These are phyloP conservation scores for Sardinella longiceps DNA, from an alignment of 2,797 vertebrate genomes.

Conservation along the genomic window DNA sequence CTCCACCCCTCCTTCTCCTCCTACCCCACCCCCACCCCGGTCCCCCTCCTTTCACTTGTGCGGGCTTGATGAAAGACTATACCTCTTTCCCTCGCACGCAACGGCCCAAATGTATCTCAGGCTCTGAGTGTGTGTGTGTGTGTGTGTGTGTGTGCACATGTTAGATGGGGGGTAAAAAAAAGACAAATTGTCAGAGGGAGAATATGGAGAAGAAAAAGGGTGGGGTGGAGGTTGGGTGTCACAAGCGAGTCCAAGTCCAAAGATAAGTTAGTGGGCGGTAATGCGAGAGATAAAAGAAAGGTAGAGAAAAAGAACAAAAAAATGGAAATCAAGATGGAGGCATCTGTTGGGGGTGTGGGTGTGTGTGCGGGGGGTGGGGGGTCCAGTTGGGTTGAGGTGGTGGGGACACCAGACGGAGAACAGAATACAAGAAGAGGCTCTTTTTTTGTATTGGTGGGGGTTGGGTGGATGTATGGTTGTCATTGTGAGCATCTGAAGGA, in stretches of 20 bases:
- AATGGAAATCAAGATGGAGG: neutral
- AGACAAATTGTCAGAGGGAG: neutral
- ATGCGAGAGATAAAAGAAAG: neutral
- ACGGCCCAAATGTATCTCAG: slow-evolving; percentile 55
- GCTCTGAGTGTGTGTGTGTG: neutral
- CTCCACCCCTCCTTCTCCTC: slow-evolving; percentile 35
- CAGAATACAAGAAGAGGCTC: neutral
- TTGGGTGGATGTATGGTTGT: slow-evolving; percentile 25
- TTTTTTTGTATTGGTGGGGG: slow-evolving; percentile 10
- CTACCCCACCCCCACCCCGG: slow-evolving; percentile 51
- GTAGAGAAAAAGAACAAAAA: neutral
- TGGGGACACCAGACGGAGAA: neutral
- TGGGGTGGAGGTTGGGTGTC: slow-evolving; percentile 32
- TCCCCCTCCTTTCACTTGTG: slow-evolving; percentile 63
- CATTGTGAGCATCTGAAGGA: slow-evolving; percentile 51
- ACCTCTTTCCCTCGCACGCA: slow-evolving; percentile 69
- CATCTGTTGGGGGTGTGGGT: neutral
- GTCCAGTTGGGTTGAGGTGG: neutral
- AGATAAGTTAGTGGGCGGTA: neutral
- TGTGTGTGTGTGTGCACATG: neutral
- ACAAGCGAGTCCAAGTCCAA: neutral
- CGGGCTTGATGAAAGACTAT: slow-evolving; percentile 72
- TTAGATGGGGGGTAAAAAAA: slow-evolving; percentile 6
- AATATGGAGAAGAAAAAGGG: slow-evolving; percentile 36
- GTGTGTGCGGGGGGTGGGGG: neutral